Evolutionary conservation across 2,888 invertebrate genomes (phyloP).

Genomic region (Halictus quadricinctus): DNA sequence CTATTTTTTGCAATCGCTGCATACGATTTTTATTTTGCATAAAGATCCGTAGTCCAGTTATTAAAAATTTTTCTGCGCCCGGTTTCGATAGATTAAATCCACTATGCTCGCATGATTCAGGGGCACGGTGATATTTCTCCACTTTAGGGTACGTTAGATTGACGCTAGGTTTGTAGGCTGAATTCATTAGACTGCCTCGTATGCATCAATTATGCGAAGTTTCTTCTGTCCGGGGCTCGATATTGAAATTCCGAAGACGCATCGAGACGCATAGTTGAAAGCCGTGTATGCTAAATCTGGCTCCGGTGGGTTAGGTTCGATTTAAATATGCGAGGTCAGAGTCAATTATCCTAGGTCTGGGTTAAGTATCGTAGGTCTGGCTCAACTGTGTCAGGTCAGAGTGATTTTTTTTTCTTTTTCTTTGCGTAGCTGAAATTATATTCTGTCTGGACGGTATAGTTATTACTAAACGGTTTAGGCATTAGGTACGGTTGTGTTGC

Average conservation of each 20-base stretch:
- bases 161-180: background rate
- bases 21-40: too few relatives aligned
- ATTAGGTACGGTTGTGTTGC: background rate
- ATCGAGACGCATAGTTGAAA: background rate
- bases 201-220: background rate
- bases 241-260: background rate
- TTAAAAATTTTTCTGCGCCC: too few relatives aligned
- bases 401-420: background rate
- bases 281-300: background rate
- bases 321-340: background rate
- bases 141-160: background rate
- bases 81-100: too few relatives aligned
- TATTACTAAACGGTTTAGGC: too few relatives aligned
- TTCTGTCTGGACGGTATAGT: background rate
- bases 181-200: background rate
- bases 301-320: background rate
- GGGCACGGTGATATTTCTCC: background rate
- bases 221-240: background rate
- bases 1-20: too few relatives aligned
- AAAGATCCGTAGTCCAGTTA: too few relatives aligned
- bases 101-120: background rate
- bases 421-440: background rate
- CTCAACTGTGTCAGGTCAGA: background rate
- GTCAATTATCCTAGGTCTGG: slow-evolving; percentile 10
- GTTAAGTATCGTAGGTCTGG: background rate